Conservation (phyloP, 2,888 invertebrate species). For the Smittia aterrima region DNA sequence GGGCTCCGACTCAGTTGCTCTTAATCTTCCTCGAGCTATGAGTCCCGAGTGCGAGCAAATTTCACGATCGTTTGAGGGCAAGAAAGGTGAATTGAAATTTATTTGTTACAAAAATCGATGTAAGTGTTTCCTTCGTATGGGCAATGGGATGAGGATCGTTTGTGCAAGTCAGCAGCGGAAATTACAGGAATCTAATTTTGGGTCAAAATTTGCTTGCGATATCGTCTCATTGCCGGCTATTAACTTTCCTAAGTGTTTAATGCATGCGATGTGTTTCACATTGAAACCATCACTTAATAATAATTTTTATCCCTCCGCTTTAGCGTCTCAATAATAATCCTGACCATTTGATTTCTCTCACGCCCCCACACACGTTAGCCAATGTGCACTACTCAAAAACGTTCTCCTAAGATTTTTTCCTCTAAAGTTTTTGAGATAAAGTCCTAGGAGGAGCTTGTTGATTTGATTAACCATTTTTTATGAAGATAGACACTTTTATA, state of each 20-base stretch:
- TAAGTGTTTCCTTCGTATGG: background rate
- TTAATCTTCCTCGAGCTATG: slow-evolving; percentile 48
- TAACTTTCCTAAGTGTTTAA: too few relatives aligned
- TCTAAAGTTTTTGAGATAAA: too few relatives aligned
- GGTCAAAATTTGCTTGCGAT: too few relatives aligned
- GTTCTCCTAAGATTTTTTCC: too few relatives aligned
- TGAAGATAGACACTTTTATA: background rate
- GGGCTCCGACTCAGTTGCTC: slow-evolving; percentile 48
- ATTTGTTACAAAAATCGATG: background rate
- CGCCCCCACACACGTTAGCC: background rate
- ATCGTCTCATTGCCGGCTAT: too few relatives aligned
- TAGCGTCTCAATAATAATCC: background rate
- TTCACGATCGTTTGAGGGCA: slow-evolving; percentile 65
- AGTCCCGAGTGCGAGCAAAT: slow-evolving; percentile 62
- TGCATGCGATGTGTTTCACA: background rate
- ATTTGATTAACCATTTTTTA: background rate
- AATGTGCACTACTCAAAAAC: background rate
- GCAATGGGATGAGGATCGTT: background rate
- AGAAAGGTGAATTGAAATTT: slow-evolving; percentile 54
- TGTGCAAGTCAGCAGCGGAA: too few relatives aligned
- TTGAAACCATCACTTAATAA: background rate
- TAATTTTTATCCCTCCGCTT: background rate
- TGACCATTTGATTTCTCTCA: background rate
- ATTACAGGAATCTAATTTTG: too few relatives aligned
- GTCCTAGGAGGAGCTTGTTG: too few relatives aligned